phyloP scores from a whole-genome alignment of 2,113 vertebrate species.

The Alexandromys fortis region DNA sequence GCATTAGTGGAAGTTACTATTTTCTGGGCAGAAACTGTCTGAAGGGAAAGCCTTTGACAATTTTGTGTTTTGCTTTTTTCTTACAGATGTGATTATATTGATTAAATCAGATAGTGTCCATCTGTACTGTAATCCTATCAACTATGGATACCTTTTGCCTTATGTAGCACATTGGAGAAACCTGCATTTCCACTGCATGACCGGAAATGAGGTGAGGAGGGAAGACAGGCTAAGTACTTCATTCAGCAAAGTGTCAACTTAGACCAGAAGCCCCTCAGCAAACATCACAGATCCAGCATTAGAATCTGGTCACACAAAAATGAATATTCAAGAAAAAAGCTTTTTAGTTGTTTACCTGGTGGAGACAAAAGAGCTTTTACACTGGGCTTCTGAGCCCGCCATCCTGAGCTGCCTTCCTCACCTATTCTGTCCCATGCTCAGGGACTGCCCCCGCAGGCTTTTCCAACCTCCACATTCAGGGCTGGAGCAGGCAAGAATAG shows the following conservation, averaged over 20 bases:
- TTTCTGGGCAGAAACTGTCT: constrained; percentile 31
- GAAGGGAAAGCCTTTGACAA: constrained; percentile 51
- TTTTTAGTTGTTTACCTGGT: not conserved
- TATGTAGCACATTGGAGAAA: constrained; percentile 97
- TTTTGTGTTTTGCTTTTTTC: constrained; percentile 70
- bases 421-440: not conserved
- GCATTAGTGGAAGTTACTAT: constrained; percentile 19
- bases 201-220: constrained; percentile 92
- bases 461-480: not conserved
- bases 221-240: not conserved
- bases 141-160: constrained; percentile 93
- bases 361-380: not conserved
- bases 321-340: not conserved
- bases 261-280: constrained; percentile 26
- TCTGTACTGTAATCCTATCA: constrained; percentile 97
- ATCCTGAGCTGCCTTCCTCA: not conserved
- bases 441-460: not conserved
- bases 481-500: not conserved
- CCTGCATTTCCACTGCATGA: constrained; percentile 97
- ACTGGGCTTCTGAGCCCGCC: not conserved
- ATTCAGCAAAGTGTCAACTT: constrained; percentile 16
- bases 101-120: constrained; percentile 95
- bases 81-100: constrained; percentile 95
- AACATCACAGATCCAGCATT: not conserved
- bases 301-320: not conserved